These are phyloP conservation scores for Sarcoramphus papa DNA, from an alignment of 2,797 vertebrate species.

Conservation along the genomic window DNA sequence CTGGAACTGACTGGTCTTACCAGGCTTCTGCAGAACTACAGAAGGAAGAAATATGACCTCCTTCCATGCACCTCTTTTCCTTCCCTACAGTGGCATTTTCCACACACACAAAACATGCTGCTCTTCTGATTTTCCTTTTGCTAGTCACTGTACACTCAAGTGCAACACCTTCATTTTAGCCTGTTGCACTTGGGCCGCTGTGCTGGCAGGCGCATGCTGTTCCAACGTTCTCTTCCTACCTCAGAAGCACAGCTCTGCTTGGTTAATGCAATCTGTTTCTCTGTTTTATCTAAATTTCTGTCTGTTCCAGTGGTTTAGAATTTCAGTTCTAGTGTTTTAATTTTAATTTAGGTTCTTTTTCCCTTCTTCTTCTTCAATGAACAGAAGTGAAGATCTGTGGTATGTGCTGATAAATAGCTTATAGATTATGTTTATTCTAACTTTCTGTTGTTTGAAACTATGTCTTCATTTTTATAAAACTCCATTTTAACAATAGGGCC, in stretches of 20 bases:
- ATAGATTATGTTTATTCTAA: not conserved
- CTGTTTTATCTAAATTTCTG: not conserved
- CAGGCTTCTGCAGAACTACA: not conserved
- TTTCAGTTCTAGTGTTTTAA: not conserved
- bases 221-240: not conserved
- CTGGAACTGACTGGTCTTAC: not conserved
- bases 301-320: not conserved
- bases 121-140: not conserved
- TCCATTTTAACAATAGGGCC: not conserved
- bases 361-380: not conserved
- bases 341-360: not conserved
- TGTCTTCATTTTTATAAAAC: not conserved
- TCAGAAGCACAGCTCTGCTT: not conserved
- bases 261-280: not conserved
- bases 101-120: not conserved
- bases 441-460: not conserved
- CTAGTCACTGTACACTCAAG: not conserved
- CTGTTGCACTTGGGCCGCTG: not conserved
- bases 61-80: not conserved
- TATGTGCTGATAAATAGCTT: not conserved
- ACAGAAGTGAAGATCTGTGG: not conserved
- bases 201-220: fast-evolving
- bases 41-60: fast-evolving
- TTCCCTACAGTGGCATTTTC: not conserved
- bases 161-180: not conserved